These are phyloP conservation scores for Parasteatoda tepidariorum DNA, from an alignment of 1,140 invertebrate genomes.

Conservation along the genomic window DNA sequence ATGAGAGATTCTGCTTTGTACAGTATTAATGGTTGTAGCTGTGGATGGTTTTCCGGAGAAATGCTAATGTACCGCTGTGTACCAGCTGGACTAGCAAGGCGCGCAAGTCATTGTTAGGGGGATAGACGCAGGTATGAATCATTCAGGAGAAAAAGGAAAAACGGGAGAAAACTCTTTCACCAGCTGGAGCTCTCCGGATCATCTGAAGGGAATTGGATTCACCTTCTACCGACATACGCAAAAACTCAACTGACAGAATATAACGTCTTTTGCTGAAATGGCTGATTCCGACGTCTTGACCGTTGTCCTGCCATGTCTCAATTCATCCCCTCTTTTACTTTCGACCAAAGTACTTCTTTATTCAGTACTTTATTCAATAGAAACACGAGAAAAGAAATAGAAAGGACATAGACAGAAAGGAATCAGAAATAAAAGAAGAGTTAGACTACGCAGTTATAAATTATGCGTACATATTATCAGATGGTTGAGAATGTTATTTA, in stretches of 20 bases:
- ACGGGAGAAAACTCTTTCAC: constrained; percentile 9
- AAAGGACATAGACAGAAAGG: no score
- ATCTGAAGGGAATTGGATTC: constrained; percentile 44
- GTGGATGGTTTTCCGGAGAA: constrained; percentile 39
- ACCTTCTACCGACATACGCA: constrained; percentile 20
- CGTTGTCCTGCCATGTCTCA: no score
- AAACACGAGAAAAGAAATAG: no score
- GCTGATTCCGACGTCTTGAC: no score
- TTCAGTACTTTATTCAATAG: no score
- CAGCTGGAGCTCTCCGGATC: constrained; percentile 11
- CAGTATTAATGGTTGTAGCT: constrained; percentile 56
- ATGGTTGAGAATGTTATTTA: no score
- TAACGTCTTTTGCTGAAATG: not conserved
- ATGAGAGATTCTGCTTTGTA: constrained; percentile 31
- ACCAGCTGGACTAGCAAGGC: constrained; percentile 25
- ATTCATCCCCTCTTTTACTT: no score
- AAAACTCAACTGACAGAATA: constrained; percentile 1
- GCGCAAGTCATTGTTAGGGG: constrained; percentile 40
- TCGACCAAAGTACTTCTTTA: no score
- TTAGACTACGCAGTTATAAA: no score
- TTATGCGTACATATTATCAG: no score
- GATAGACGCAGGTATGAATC: constrained; percentile 52
- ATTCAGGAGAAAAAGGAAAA: constrained; percentile 44
- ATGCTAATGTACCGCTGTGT: constrained; percentile 42
- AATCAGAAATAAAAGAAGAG: no score